These are phyloP conservation scores for Sarcophilus harrisii DNA, from an alignment of 2,797 vertebrate species.

Conservation along the genomic window DNA sequence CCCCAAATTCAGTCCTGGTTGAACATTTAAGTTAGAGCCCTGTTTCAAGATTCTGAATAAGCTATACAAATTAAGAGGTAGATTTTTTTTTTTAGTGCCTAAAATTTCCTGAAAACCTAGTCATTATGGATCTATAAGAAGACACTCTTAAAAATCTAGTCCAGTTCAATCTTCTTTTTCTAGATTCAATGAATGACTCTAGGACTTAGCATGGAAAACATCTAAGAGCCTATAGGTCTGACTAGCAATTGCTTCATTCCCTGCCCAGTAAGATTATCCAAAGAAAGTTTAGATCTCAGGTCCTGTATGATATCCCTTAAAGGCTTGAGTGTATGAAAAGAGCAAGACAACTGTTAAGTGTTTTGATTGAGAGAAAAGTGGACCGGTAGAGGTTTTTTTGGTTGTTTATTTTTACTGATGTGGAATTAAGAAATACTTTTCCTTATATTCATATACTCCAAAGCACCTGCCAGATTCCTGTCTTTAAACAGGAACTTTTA, in stretches of 20 bases:
- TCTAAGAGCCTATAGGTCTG: slow-evolving; percentile 17
- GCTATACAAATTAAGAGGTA: background rate
- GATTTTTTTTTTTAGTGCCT: background rate
- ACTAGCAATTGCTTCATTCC: background rate
- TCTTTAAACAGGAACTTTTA: background rate
- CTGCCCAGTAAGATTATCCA: background rate
- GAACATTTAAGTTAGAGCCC: background rate
- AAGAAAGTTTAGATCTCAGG: background rate
- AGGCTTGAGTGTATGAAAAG: background rate
- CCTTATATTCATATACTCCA: background rate
- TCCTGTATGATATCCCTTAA: background rate
- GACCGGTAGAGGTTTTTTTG: too few relatives aligned
- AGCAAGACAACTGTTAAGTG: background rate
- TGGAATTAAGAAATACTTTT: background rate
- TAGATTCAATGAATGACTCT: slow-evolving; percentile 9
- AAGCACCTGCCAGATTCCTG: background rate
- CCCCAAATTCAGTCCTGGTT: background rate
- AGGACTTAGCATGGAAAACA: background rate
- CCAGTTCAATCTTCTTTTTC: slow-evolving; percentile 1
- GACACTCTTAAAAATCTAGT: background rate
- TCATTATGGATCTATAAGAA: background rate
- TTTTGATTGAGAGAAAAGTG: background rate
- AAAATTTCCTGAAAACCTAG: background rate
- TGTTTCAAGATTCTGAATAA: background rate
- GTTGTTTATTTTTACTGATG: background rate